Base-by-base conservation (phyloP, 2,888 invertebrate species). In the Pristionchus exspectatus region DNA sequence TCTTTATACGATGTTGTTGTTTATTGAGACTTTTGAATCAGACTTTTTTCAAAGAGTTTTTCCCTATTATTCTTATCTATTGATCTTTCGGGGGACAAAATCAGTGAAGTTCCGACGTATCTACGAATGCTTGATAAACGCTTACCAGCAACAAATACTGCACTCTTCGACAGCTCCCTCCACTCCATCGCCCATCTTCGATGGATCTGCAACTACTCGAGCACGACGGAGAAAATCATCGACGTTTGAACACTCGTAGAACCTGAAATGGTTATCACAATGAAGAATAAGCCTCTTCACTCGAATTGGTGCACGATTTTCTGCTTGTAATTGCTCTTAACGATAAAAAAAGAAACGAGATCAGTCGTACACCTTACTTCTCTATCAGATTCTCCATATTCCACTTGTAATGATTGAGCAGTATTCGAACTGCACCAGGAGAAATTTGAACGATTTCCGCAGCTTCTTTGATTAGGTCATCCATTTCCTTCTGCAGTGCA, bases 321-420 rank as follows among this genome's bases (percentile, higher is more conserved):
- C n/a, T n/a, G n/a, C n/a, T n/a, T n/a, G n/a, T n/a, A n/a, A n/a
- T n/a, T n/a, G n/a, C n/a, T n/a, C n/a, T n/a, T n/a, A n/a, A n/a
- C n/a, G n/a, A n/a, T n/a, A n/a, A n/a, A n/a, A n/a, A n/a, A n/a
- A n/a, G n/a, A n/a, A n/a, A n/a, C n/a, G n/a, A n/a, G n/a, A n/a
- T n/a, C n/a, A n/a, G n/a, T n/a, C n/a, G n/a, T n/a, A n/a, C 21
- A 44, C 5, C 30, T 90, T 97, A 98, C 95, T 97, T 97, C 96
- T 99, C 99, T 97, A 99, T 97, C 92, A 99, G 96, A 96, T 98
- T 98, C 96, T 99, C 99, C 96, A 98, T 98, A 96, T 99, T 99
- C 99, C 99, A 99, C 96, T 98, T 97, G 95, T 98, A 99, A 96
- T 99, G 98, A 96, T 98, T 98, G 94, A 99, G 96, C 94, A 99